Conservation (phyloP, 2,797 vertebrate genomes). For the Acanthurus lineatus region DNA sequence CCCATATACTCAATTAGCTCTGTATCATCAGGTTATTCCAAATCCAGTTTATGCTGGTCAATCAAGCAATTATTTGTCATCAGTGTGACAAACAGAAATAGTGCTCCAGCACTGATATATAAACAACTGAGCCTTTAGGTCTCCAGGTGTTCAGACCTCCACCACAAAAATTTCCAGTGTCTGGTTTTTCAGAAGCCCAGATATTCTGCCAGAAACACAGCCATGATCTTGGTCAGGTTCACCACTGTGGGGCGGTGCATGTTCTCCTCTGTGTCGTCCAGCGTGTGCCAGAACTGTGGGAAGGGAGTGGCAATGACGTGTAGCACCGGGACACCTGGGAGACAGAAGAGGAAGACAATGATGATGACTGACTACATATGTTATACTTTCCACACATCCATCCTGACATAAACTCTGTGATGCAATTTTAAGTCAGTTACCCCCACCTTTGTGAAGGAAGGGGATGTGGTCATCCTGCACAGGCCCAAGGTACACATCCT, state of each 20-base stretch:
- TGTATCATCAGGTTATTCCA: conserved; percentile 12
- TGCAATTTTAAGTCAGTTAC: not conserved
- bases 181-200: conserved; percentile 82
- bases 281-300: conserved; percentile 92
- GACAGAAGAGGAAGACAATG: not conserved
- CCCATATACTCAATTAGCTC: not conserved
- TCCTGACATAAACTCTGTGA: not conserved
- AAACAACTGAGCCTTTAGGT: not conserved
- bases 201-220: conserved; percentile 90
- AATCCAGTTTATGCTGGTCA: not conserved
- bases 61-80: not conserved
- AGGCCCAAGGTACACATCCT: conserved; percentile 84
- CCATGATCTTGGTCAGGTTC: conserved; percentile 91
- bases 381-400: not conserved
- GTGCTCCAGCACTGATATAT: not conserved
- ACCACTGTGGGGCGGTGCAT: conserved; percentile 90
- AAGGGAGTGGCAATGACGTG: conserved; percentile 93
- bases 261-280: conserved; percentile 90
- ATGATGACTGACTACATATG: conserved; percentile 3
- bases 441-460: conserved; percentile 89
- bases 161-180: not conserved
- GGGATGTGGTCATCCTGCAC: conserved; percentile 94
- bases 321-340: conserved; percentile 89
- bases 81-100: not conserved
- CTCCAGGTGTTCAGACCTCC: not conserved